Evolutionary conservation across 2,113 vertebrate genomes (phyloP).

Genomic region (Circaetus cinerascens): DNA sequence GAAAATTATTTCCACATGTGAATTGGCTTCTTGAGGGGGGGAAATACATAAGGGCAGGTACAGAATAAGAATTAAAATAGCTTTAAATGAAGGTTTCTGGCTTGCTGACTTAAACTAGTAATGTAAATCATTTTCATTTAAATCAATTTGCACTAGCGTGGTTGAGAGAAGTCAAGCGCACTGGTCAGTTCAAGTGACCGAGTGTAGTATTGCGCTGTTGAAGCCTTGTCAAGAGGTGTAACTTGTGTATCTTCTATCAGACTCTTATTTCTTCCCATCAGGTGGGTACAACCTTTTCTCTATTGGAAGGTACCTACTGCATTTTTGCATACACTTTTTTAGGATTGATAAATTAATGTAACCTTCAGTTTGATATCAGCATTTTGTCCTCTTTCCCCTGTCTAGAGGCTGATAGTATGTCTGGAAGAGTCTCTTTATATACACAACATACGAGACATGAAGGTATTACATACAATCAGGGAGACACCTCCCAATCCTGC

Average conservation of each 20-base stretch:
- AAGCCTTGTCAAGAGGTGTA: background rate
- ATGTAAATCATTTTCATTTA: background rate
- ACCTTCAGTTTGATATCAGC: background rate
- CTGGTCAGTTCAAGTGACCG: background rate
- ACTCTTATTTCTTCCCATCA: background rate
- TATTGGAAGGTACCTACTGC: background rate
- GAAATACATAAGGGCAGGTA: background rate
- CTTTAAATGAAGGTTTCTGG: background rate
- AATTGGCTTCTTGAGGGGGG: background rate
- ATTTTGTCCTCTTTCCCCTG: background rate
- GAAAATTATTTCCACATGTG: background rate
- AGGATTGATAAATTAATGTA: background rate
- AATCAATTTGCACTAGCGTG: background rate
- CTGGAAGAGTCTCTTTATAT: slow-evolving; percentile 98
- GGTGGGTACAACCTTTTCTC: background rate
- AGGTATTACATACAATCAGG: slow-evolving; percentile 98
- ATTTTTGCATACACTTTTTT: background rate
- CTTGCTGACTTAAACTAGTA: background rate
- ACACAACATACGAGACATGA: slow-evolving; percentile 99
- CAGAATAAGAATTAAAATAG: background rate
- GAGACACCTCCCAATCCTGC: slow-evolving; percentile 97
- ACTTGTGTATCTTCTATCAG: background rate
- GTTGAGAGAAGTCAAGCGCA: background rate
- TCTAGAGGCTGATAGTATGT: slow-evolving; percentile 95
- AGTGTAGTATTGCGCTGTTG: background rate